phyloP scores from a whole-genome alignment of 2,797 vertebrate genomes.

The Hydrophis major region DNA sequence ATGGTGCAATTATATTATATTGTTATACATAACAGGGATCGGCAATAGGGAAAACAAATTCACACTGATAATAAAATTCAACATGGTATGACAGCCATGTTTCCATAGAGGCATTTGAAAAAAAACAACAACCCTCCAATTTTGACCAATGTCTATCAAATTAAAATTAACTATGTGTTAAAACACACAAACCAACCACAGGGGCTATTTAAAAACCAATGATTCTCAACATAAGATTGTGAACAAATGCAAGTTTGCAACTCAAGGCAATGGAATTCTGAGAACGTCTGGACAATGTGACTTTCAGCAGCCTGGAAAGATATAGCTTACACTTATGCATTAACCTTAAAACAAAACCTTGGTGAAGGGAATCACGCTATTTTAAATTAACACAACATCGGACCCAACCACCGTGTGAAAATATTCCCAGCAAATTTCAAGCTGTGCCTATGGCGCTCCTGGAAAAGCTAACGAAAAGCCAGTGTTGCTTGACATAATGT shows the following conservation, averaged over 20 bases:
- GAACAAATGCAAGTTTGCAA: conserved; percentile 55
- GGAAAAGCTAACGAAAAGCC: conserved; percentile 51
- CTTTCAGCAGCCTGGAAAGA: conserved; percentile 61
- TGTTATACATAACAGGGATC: background rate
- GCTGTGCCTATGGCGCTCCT: conserved; percentile 56
- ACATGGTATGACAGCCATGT: background rate
- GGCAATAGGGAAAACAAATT: background rate
- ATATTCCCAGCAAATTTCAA: conserved; percentile 53
- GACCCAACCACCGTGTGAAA: conserved; percentile 46
- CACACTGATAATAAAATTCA: background rate
- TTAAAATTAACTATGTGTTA: conserved; percentile 35
- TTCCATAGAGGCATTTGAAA: background rate
- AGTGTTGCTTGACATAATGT: conserved; percentile 56
- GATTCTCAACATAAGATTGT: conserved; percentile 54
- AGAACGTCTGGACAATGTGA: conserved; percentile 56
- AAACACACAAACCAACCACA: conserved; percentile 28
- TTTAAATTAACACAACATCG: conserved; percentile 59
- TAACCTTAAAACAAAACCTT: conserved; percentile 68
- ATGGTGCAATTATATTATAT: background rate
- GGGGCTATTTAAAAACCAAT: conserved; percentile 47
- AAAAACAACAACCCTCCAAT: rapidly evolving
- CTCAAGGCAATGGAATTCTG: conserved; percentile 51
- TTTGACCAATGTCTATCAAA: conserved; percentile 43
- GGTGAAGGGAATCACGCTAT: conserved; percentile 61
- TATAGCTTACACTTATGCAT: conserved; percentile 66